Percentiles rank a stretch among this genome's conserved stretches.
These are phyloP conservation scores for Yponomeuta plumbellus DNA, from an alignment of 2,888 invertebrate genomes.

Conservation along the genomic window DNA sequence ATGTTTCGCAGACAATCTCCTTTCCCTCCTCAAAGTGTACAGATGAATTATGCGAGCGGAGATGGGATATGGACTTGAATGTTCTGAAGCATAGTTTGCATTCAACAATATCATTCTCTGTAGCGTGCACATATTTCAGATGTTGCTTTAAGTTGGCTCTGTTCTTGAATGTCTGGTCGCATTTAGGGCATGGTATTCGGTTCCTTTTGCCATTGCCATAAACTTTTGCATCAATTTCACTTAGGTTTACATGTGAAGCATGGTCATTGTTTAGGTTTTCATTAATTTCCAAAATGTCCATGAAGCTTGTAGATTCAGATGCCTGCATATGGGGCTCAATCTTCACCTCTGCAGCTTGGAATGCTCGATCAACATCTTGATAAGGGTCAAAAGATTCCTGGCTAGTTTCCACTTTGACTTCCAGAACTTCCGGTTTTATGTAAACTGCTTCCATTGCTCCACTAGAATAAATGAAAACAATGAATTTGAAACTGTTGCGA, in stretches of 20 bases:
- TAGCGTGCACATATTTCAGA: conserved; percentile 32
- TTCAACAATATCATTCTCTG: conserved; percentile 30
- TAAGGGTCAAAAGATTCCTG: not conserved
- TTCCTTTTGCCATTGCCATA: conserved; percentile 36
- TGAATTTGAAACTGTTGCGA: too few species aligned
- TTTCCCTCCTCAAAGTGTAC: conserved; percentile 31
- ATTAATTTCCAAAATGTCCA: not conserved
- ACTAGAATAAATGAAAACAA: not conserved
- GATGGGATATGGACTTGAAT: conserved; percentile 34
- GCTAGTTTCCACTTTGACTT: not conserved
- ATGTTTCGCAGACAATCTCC: conserved; percentile 29
- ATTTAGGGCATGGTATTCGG: conserved; percentile 29
- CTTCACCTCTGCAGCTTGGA: not conserved
- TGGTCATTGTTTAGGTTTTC: not conserved
- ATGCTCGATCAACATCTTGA: not conserved
- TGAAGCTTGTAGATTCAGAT: not conserved
- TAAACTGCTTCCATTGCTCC: not conserved
- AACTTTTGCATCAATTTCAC: conserved; percentile 30
- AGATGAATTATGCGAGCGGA: conserved; percentile 33
- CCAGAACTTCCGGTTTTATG: conserved; percentile 1
- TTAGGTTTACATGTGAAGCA: not conserved
- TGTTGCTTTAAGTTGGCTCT: conserved; percentile 32
- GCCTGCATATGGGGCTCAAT: not conserved
- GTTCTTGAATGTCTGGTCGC: conserved; percentile 33
- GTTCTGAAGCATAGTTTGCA: conserved; percentile 33